phyloP scores from a whole-genome alignment of 2,797 vertebrate species.

The Enteromius viviparus region DNA sequence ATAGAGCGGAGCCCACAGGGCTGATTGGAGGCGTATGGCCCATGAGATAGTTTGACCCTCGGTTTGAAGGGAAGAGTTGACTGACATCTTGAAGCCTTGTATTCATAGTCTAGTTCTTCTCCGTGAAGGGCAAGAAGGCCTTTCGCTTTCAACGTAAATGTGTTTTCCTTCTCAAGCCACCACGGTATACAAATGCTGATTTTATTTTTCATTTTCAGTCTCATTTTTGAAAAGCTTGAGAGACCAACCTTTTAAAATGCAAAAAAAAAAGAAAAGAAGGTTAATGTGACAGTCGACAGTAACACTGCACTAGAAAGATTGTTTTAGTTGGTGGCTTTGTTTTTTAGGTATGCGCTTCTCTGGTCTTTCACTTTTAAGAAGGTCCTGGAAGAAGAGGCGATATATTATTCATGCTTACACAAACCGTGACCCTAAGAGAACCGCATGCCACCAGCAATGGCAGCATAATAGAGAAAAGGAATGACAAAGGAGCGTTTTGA shows the following conservation, averaged over 20 bases:
- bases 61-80: conserved; percentile 8
- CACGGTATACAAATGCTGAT: neutral
- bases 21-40: conserved; percentile 2
- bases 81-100: conserved; percentile 10
- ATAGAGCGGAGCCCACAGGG: neutral
- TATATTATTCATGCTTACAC: conserved; percentile 25
- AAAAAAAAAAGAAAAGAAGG: conserved; percentile 27
- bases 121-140: neutral
- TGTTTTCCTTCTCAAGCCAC: neutral
- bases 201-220: neutral
- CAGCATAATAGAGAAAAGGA: conserved; percentile 3
- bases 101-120: neutral
- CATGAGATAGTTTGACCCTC: conserved; percentile 30
- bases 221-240: neutral
- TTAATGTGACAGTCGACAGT: neutral
- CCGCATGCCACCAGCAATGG: conserved; percentile 19
- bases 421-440: conserved; percentile 5
- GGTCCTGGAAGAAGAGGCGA: neutral
- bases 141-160: neutral
- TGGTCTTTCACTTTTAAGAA: neutral
- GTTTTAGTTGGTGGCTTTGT: neutral
- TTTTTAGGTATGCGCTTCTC: neutral
- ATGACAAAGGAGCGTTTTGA: conserved; percentile 16
- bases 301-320: conserved; percentile 8
- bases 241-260: conserved; percentile 10